Percentiles rank a stretch among this genome's conserved stretches.
phyloP scores from a whole-genome alignment of 2,888 invertebrate species.

The Brenthis daphne region DNA sequence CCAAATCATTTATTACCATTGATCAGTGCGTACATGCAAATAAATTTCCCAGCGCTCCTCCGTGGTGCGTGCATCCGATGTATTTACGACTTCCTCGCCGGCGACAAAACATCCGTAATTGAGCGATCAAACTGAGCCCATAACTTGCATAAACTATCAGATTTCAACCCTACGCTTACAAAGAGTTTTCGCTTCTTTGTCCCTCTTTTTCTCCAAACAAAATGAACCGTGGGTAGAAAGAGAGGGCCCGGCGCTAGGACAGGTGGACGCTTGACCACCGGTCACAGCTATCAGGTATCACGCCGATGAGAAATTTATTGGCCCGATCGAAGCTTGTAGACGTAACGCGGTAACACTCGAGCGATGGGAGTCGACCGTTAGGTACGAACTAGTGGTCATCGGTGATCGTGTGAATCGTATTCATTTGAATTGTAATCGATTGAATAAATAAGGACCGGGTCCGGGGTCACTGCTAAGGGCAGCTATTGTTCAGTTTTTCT shows the following conservation, averaged over 20 bases:
- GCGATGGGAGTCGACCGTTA: conserved; percentile 52
- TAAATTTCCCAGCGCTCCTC: conserved; percentile 39
- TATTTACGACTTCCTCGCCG: conserved; percentile 75
- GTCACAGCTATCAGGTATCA: conserved; percentile 58
- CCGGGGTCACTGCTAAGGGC: conserved; percentile 65
- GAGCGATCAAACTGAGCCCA: conserved; percentile 70
- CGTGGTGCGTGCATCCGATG: conserved; percentile 38
- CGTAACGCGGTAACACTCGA: conserved; percentile 60
- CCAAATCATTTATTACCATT: conserved; percentile 36
- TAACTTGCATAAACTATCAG: conserved; percentile 70
- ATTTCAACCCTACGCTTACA: conserved; percentile 62
- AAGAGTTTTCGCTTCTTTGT: conserved; percentile 51
- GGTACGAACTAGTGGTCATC: conserved; percentile 58
- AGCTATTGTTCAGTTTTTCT: conserved; percentile 41
- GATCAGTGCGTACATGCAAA: conserved; percentile 41
- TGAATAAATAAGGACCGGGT: conserved; percentile 58
- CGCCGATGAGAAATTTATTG: conserved; percentile 71
- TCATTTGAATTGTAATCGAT: conserved; percentile 73
- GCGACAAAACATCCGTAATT: conserved; percentile 71
- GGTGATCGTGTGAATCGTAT: conserved; percentile 69
- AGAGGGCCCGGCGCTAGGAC: conserved; percentile 49
- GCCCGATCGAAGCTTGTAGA: conserved; percentile 53
- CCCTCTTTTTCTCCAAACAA: conserved; percentile 10
- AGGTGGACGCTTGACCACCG: conserved; percentile 74
- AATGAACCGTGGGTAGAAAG: conserved; percentile 2